Evolutionary conservation across 2,797 vertebrate genomes (phyloP).

Genomic region (Emydoidea blandingii): DNA sequence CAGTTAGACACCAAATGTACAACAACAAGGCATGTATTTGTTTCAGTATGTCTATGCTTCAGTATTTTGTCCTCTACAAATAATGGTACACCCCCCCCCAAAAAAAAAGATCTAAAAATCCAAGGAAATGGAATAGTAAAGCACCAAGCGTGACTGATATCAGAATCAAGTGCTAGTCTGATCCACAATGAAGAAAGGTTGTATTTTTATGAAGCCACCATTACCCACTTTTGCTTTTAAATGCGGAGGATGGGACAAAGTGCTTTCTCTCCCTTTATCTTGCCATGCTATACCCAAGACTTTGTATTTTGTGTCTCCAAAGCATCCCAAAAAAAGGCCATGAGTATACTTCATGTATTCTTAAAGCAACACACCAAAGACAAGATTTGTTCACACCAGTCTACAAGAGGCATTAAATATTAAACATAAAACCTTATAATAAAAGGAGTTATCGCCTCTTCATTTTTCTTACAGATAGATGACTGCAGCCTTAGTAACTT

Average conservation of each 20-base stretch:
- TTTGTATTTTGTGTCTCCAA: not conserved
- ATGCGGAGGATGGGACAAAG: not conserved
- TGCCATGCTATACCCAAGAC: not conserved
- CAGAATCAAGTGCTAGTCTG: not conserved
- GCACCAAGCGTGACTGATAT: too few relatives aligned
- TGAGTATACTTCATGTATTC: not conserved
- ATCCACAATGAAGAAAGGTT: not conserved
- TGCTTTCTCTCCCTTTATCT: not conserved
- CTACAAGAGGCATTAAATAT: too few relatives aligned
- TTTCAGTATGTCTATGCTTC: not conserved
- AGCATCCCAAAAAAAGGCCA: not conserved
- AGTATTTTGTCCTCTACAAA: not conserved
- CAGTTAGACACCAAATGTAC: not conserved
- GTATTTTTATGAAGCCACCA: not conserved
- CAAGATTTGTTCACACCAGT: not conserved
- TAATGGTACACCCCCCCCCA: not conserved
- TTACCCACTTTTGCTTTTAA: not conserved
- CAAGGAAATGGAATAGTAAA: not conserved
- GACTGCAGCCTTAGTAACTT: not conserved
- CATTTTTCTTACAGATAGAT: not conserved
- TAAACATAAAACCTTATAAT: not conserved
- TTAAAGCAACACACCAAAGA: not conserved
- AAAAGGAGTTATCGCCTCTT: not conserved
- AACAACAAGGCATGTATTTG: not conserved
- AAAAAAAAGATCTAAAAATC: not conserved